Evolutionary conservation across 2,113 vertebrate genomes (phyloP), one percentile per base, ranked within the genome.

Genomic region (Pipra filicauda): DNA sequence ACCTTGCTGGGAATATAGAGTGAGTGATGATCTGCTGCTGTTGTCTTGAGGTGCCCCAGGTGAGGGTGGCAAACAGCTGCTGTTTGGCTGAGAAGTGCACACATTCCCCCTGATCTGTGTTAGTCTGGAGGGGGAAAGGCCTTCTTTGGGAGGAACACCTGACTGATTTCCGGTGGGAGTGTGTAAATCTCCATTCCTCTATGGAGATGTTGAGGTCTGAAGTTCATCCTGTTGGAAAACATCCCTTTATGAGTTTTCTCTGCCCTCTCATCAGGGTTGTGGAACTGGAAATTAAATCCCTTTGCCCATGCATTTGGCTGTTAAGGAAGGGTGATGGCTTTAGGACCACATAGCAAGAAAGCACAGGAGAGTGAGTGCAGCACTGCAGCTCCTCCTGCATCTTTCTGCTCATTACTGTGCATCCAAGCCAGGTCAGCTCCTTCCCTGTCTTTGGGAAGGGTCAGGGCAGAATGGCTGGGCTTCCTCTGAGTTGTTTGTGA

Each of bases 311-410:
- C 30, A 61, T 11, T 0, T 75, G 73, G 8, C 75, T 79, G 24
- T 58, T 83, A 57, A 59, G 37, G n/a, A 78, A 48, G 23, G 28
- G 8, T 31, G 46, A 41, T 41, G 85, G 24, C 37, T 91, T 57
- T 73, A 20, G 54, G 24, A 59, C 9, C 44, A 19, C 4, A 1
- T 2, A 37, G 57, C 33, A 69, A 27, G 72, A 81, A 67, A 75
- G 52, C 67, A 61, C 1, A 0, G n/a, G 57, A 65, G 44, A 58
- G 31, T 8, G 19, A 33, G 30, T 1, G 0, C 30, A 49, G 5
- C 15, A 35, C 52, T 30, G 18, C 37, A 44, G 71, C 26, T 41
- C 61, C 21, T 89, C 23, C 66, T 33, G 28, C 57, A 12, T 30
- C 57, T 55, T n/a, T 8, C 20, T 54, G 51, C 23, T 90, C 11